Conservation (phyloP, 2,113 vertebrate genomes). For the Equus quagga region DNA sequence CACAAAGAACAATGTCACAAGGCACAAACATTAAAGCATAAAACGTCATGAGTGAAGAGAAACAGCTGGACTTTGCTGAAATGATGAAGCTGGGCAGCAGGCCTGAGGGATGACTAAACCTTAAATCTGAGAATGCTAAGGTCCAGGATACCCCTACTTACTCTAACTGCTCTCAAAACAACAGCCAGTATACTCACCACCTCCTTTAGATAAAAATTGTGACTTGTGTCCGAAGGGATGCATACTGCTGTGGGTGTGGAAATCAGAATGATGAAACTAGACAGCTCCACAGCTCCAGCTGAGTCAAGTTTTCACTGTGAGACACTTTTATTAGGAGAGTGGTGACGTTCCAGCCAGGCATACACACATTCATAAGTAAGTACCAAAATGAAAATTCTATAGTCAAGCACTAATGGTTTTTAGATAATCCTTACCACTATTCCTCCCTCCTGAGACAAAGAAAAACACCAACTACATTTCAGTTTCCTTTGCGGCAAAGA, state of each 20-base stretch:
- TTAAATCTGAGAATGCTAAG: neutral
- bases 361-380: neutral
- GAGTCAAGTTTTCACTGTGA: neutral
- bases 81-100: neutral
- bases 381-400: neutral
- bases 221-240: neutral
- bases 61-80: neutral
- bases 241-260: neutral
- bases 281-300: neutral
- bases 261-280: neutral
- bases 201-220: neutral
- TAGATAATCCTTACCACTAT: neutral
- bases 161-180: neutral
- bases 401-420: conserved; percentile 3
- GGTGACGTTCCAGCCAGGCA: neutral
- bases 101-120: neutral
- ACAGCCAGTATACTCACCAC: neutral
- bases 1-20: neutral
- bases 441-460: neutral
- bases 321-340: neutral
- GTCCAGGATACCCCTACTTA: neutral
- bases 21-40: neutral
- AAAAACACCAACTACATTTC: neutral
- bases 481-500: neutral
- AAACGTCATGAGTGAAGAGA: neutral